phyloP scores from a whole-genome alignment of 2,888 invertebrate species.

The Eilema sororculum region DNA sequence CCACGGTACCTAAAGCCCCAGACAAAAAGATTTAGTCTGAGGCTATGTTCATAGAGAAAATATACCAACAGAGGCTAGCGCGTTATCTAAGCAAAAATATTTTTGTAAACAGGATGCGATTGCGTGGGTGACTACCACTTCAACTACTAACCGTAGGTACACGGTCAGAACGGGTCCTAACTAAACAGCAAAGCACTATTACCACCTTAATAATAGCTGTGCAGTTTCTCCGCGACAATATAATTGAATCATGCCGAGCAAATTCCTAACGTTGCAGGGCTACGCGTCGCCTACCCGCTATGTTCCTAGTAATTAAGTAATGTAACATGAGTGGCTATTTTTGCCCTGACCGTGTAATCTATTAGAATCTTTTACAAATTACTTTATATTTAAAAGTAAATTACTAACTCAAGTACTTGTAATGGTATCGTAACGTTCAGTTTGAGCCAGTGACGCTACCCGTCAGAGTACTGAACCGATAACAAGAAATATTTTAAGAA shows the following conservation, averaged over 20 bases:
- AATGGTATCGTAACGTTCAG: slow-evolving; percentile 61
- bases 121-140: slow-evolving; percentile 10
- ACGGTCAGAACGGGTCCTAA: slow-evolving; percentile 30
- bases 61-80: neutral
- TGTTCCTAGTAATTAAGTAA: slow-evolving; percentile 65
- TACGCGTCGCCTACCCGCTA: slow-evolving; percentile 40
- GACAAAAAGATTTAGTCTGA: no score
- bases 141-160: slow-evolving; percentile 19
- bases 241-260: slow-evolving; percentile 71
- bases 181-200: slow-evolving; percentile 53
- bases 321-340: slow-evolving; percentile 69
- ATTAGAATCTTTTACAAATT: slow-evolving; percentile 78
- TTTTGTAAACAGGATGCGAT: neutral
- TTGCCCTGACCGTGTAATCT: slow-evolving; percentile 67
- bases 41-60: no score
- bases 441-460: slow-evolving; percentile 46
- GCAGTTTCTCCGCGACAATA: slow-evolving; percentile 68
- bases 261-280: slow-evolving; percentile 56
- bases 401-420: slow-evolving; percentile 75
- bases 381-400: slow-evolving; percentile 69
- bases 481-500: slow-evolving; percentile 68
- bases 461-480: slow-evolving; percentile 53
- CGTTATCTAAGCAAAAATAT: neutral
- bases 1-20: no score
- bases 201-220: slow-evolving; percentile 63